phyloP scores from a whole-genome alignment of 2,113 vertebrate species.

The Herpetotheres cachinnans region DNA sequence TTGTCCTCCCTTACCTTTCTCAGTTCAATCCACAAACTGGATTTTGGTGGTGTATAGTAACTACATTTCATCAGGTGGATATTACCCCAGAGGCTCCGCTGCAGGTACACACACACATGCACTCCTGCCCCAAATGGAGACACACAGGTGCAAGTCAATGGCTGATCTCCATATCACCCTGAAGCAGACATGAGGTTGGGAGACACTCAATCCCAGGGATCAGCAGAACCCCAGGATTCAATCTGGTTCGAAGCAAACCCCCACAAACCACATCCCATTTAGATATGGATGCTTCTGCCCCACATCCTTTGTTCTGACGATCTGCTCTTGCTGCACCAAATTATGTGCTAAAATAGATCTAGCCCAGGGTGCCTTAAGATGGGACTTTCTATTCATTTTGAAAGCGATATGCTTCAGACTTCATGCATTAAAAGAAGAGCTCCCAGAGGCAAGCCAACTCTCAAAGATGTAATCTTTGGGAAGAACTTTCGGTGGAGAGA shows the following conservation, averaged over 20 bases:
- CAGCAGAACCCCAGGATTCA: neutral
- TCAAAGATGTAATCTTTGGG: neutral
- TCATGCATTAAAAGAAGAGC: neutral
- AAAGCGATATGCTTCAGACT: neutral
- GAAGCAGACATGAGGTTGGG: neutral
- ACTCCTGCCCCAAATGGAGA: neutral
- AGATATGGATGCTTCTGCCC: neutral
- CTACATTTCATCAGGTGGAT: neutral
- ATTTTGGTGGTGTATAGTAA: neutral
- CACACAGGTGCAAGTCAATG: neutral
- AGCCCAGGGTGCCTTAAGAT: neutral
- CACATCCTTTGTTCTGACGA: neutral
- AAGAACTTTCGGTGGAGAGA: neutral
- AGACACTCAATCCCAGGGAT: neutral
- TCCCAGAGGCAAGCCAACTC: neutral
- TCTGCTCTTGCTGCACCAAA: neutral
- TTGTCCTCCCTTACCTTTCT: neutral
- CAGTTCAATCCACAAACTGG: neutral
- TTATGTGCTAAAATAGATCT: neutral
- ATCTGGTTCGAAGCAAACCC: neutral
- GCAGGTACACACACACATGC: neutral
- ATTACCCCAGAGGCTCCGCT: fast-evolving
- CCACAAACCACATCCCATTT: neutral
- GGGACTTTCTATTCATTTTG: neutral
- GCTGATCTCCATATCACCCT: neutral